Conservation (phyloP, 2,888 invertebrate species). For the Stenichneumon culpator region DNA sequence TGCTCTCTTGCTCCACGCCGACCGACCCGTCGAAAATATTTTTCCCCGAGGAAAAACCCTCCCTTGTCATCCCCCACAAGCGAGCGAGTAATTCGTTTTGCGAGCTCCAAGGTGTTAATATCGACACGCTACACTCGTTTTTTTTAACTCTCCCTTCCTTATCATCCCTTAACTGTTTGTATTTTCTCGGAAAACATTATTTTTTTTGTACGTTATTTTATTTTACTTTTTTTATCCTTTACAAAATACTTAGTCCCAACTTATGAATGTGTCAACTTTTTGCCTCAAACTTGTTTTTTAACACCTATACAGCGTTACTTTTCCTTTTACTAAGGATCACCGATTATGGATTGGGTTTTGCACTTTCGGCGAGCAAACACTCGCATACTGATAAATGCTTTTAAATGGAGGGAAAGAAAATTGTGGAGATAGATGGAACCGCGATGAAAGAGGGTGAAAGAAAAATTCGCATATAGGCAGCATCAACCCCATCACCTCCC, state of each 20-base stretch:
- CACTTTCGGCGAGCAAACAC: neutral
- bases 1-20: slow-evolving; percentile 9
- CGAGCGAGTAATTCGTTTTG: slow-evolving; percentile 68
- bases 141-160: slow-evolving; percentile 22
- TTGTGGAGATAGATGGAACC: slow-evolving; percentile 50
- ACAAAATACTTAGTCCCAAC: neutral
- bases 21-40: slow-evolving; percentile 31
- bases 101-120: slow-evolving; percentile 70
- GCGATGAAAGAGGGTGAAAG: slow-evolving; percentile 53
- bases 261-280: neutral
- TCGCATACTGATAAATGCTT: neutral
- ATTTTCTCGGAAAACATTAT: slow-evolving; percentile 29
- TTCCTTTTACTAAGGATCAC: neutral
- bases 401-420: slow-evolving; percentile 13
- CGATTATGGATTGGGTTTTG: neutral
- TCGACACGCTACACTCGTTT: slow-evolving; percentile 57
- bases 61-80: slow-evolving; percentile 18
- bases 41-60: slow-evolving; percentile 28
- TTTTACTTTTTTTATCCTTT: slow-evolving; percentile 5
- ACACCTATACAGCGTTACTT: neutral
- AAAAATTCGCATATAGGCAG: neutral
- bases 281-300: neutral
- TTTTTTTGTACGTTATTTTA: neutral
- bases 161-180: slow-evolving; percentile 21
- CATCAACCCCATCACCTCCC: slow-evolving; percentile 66